These are phyloP conservation scores for Oreochromis aureus DNA, from an alignment of 2,113 vertebrate genomes.

Conservation along the genomic window DNA sequence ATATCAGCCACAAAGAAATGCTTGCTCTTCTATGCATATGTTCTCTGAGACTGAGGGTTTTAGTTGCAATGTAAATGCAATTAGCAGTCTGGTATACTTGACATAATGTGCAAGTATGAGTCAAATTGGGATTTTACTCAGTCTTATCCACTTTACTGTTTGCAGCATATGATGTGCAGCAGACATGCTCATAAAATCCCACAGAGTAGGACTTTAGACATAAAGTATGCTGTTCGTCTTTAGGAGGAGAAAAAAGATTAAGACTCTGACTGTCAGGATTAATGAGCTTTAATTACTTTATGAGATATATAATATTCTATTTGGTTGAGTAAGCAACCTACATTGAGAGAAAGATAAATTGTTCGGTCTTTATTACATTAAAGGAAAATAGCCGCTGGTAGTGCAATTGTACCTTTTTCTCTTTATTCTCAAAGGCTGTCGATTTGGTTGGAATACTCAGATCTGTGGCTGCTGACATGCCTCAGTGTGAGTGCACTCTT, in stretches of 20 bases:
- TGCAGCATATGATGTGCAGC: slow-evolving; percentile 12
- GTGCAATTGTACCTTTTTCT: background rate
- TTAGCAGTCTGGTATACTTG: slow-evolving; percentile 5
- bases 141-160: slow-evolving; percentile 28
- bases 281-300: background rate
- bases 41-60: background rate
- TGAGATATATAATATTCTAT: background rate
- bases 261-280: background rate
- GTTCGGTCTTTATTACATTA: background rate
- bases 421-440: background rate
- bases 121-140: background rate
- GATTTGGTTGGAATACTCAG: background rate
- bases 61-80: slow-evolving; percentile 56
- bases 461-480: background rate
- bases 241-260: background rate
- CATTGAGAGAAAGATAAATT: background rate
- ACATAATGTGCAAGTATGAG: too few species aligned
- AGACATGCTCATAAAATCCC: background rate
- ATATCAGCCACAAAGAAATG: background rate
- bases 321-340: background rate
- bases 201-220: background rate
- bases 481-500: background rate
- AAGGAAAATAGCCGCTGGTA: background rate
- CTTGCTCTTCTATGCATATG: background rate
- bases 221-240: background rate